phyloP scores from a whole-genome alignment of 2,113 vertebrate species.

The Odobenus rosmarus region DNA sequence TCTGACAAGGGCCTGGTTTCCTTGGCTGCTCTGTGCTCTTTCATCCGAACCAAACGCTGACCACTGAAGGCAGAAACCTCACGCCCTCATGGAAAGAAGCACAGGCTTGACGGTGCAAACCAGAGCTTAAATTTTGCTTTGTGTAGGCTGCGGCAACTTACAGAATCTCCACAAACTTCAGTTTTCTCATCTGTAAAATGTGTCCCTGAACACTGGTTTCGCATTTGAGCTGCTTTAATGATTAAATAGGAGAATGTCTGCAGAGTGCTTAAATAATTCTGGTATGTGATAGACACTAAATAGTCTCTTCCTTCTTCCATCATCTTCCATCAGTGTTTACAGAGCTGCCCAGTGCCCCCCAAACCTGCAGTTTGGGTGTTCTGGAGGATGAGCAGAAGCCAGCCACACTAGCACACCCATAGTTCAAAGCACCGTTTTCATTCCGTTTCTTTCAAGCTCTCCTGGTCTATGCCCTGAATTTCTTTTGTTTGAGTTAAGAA shows the following conservation, averaged over 20 bases:
- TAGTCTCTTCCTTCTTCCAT: not conserved
- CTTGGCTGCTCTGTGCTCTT: not conserved
- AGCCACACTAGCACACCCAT: rapidly evolving
- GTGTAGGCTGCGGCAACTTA: not conserved
- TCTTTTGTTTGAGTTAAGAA: not conserved
- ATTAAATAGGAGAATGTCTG: not conserved
- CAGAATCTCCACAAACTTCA: not conserved
- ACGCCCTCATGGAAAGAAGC: not conserved
- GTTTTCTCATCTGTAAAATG: not conserved
- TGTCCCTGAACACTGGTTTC: not conserved
- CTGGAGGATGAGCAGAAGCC: not conserved
- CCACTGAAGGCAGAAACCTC: not conserved
- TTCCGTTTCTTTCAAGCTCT: not conserved
- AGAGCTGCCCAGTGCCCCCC: not conserved
- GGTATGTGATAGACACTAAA: not conserved
- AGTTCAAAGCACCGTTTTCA: not conserved
- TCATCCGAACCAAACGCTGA: not conserved
- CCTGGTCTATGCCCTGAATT: not conserved
- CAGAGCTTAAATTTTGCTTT: not conserved
- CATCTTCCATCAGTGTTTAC: not conserved
- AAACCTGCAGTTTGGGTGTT: not conserved
- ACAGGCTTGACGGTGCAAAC: not conserved
- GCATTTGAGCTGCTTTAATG: not conserved
- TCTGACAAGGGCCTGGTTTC: not conserved
- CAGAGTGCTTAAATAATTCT: not conserved